Percentiles rank a stretch among this genome's conserved stretches.
Conservation (phyloP, 1,140 invertebrate genomes). For the Diabrotica undecimpunctata region DNA sequence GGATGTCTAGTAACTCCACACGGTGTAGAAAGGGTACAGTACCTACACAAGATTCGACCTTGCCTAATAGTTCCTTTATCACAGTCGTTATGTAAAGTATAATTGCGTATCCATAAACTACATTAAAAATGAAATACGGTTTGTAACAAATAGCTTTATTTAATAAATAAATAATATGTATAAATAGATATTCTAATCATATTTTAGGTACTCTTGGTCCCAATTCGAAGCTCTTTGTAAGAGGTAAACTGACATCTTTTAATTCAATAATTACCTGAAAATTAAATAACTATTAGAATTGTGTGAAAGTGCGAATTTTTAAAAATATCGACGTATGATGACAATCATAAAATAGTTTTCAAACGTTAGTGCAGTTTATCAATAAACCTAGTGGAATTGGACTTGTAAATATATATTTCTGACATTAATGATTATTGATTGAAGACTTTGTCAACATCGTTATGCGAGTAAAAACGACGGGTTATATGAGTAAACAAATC, state of each 20-base stretch:
- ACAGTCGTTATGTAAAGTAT: too few species aligned
- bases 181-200: neutral
- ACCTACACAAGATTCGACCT: too few species aligned
- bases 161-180: neutral
- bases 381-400: neutral
- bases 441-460: too few species aligned
- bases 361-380: neutral
- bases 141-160: too few species aligned
- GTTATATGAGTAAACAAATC: too few species aligned
- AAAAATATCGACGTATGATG: neutral
- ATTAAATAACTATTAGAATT: constrained; percentile 18
- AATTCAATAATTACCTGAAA: constrained; percentile 63
- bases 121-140: too few species aligned
- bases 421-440: too few species aligned
- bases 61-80: too few species aligned
- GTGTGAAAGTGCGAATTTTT: neutral
- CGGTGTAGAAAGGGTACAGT: too few species aligned
- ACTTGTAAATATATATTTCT: neutral
- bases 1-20: too few species aligned
- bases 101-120: too few species aligned
- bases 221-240: constrained; percentile 19
- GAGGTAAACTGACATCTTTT: constrained; percentile 52
- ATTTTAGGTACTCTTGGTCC: constrained; percentile 3
- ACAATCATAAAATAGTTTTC: neutral
- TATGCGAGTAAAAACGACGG: too few species aligned